These are phyloP conservation scores for Helobdella robusta DNA, from an alignment of 2,888 invertebrate genomes.

Conservation along the genomic window DNA sequence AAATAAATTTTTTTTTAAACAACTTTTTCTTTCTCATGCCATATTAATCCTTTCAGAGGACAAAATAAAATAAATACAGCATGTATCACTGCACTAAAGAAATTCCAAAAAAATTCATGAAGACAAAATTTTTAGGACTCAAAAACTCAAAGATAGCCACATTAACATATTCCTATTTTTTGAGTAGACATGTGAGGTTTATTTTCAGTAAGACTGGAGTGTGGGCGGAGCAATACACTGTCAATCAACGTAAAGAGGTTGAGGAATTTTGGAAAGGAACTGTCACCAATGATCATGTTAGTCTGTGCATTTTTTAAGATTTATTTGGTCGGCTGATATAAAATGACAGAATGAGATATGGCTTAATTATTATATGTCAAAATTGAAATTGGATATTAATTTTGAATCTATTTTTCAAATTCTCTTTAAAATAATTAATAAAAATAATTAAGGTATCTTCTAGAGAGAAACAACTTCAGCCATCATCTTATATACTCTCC, in stretches of 20 bases:
- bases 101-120: no score
- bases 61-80: no score
- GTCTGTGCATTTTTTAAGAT: neutral
- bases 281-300: neutral
- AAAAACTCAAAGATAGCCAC: no score
- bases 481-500: slow-evolving; percentile 35
- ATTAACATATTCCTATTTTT: no score
- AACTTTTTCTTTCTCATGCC: neutral
- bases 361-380: neutral
- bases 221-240: slow-evolving; percentile 28
- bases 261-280: slow-evolving; percentile 31
- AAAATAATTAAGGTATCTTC: no score
- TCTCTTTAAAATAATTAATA: neutral
- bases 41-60: neutral
- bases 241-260: slow-evolving; percentile 24
- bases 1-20: neutral
- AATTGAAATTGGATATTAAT: neutral
- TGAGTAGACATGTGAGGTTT: no score
- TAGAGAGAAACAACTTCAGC: neutral
- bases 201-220: slow-evolving; percentile 16
- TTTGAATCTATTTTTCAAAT: no score
- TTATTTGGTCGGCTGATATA: neutral
- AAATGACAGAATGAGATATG: neutral
- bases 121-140: no score
- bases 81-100: no score